These are phyloP conservation scores for Dexiosoma caninum DNA, from an alignment of 2,888 invertebrate genomes.

Conservation along the genomic window DNA sequence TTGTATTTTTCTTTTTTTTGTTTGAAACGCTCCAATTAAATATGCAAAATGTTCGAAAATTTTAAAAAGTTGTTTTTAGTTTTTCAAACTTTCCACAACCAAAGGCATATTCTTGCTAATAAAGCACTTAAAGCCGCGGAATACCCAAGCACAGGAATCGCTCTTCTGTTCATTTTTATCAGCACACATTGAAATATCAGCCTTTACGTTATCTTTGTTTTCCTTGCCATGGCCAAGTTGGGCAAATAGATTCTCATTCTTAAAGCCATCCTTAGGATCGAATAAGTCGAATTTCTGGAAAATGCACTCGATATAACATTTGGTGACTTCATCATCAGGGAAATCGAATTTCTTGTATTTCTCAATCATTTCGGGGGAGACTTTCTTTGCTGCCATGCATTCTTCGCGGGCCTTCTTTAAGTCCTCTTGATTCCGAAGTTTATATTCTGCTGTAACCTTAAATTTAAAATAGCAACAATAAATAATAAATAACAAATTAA, in stretches of 20 bases:
- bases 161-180: constrained; percentile 76
- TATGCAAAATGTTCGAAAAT: background rate
- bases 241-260: constrained; percentile 74
- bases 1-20: constrained; percentile 4
- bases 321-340: constrained; percentile 76
- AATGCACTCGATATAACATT: constrained; percentile 77
- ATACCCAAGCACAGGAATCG: constrained; percentile 75
- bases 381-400: constrained; percentile 73
- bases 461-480: background rate
- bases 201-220: constrained; percentile 73
- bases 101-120: constrained; percentile 75
- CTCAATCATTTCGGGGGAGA: constrained; percentile 73
- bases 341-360: constrained; percentile 77
- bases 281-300: constrained; percentile 77
- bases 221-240: constrained; percentile 76
- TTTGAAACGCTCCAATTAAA: constrained; percentile 36
- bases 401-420: constrained; percentile 74
- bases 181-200: constrained; percentile 75
- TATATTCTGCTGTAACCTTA: constrained; percentile 75
- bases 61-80: constrained; percentile 32
- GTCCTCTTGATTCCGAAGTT: constrained; percentile 75
- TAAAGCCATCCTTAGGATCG: constrained; percentile 74
- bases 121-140: constrained; percentile 77
- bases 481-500: no score
- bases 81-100: constrained; percentile 75